Evolutionary conservation across 2,888 invertebrate species (phyloP), one percentile per base, ranked within the genome.

Genomic region (Phalangium opilio): DNA sequence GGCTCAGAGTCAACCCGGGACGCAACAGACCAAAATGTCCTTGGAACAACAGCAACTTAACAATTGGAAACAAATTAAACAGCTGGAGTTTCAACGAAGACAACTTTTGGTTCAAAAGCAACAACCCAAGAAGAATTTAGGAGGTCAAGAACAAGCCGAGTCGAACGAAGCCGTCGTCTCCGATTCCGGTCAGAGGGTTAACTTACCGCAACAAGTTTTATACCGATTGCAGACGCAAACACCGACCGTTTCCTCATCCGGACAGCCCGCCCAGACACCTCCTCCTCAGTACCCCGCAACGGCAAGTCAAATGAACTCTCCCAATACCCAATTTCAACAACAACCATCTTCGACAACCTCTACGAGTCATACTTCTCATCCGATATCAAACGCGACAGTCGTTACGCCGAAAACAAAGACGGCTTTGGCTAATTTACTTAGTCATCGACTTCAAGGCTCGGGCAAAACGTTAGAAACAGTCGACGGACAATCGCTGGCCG

Each of bases 351-450:
- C 42, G 36, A 36, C 35, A 7, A 38, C 34, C 4, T 41, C 11
- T 10, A 8, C 8, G 10, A 15, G 10, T 3, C 18, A 15, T 38
- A 18, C 3, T 38, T 15, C 38, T 38, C 38, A 38, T 27, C 27
- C 4, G 8, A 27, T 27, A 8, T 27, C 27, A 8, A 27, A 27
- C 27, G 5, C 27, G 5, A 27, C 27, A 27, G 27, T 27, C 10
- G 38, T 38, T 38, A 38, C 15, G 2, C 78, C 83, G 1, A 87
- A 87, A 69, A 87, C 90, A 3, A 95, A 93, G 71, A 91, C 91
- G 0, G 93, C 93, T 0, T 71, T 95, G 48, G 91, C 91, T 14
- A 89, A 91, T 65, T 85, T 93, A 83, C 71, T 93, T 51, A 89
- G 82, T 60, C 89, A 79, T 60, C 74, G 89, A 42, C 66, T 83